Base-by-base conservation (phyloP, 2,113 vertebrate genomes). In the Platanista minor region DNA sequence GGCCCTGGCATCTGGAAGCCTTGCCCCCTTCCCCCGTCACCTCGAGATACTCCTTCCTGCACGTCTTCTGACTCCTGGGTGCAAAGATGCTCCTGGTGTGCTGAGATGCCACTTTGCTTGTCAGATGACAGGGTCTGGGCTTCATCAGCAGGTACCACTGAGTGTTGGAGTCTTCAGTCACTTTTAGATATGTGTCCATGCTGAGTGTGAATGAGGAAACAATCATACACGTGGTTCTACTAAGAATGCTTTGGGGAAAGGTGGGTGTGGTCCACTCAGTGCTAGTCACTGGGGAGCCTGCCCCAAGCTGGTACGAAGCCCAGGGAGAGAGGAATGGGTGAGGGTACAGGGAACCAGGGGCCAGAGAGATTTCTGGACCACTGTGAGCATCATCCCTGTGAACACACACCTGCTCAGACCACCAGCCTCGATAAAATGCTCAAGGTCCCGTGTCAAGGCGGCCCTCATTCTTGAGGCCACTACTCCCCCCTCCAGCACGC, bases 161-260 rank as follows among this genome's bases (percentile, higher is more conserved):
- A 17, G 43, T n/a, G 14, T 17, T 27, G 43, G 13, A 36, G 14
- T 3, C 1, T 36, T 84, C 15, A 61, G 12, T 80, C 46, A 23
- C 31, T n/a, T 78, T 71, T 59, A 39, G 25, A 23, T 64, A 57
- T 39, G 49, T n/a, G 49, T 43, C 71, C 31, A 8, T 33, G 23
- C 6, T n/a, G 31, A 13, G 8, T 23, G 31, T 74, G 43, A 66
- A 41, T 49, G 31, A n/a, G 86, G 46, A 57, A 64, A 33, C 66
- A 20, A 2, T 61, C 25, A n/a, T 5, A 15, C 74, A 2, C 0
- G 0, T 3, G 7, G 10, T 20, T 54, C 49, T 36, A 14, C 20
- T 20, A 6, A 13, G 10, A 27, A 12, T 71, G 57, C 18, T 59
- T 27, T 36, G 6, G 25, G 67, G 17, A 46, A 23, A 54, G 52